Evolutionary conservation across 2,797 vertebrate species (phyloP).

Genomic region (Glyptemys insculpta): DNA sequence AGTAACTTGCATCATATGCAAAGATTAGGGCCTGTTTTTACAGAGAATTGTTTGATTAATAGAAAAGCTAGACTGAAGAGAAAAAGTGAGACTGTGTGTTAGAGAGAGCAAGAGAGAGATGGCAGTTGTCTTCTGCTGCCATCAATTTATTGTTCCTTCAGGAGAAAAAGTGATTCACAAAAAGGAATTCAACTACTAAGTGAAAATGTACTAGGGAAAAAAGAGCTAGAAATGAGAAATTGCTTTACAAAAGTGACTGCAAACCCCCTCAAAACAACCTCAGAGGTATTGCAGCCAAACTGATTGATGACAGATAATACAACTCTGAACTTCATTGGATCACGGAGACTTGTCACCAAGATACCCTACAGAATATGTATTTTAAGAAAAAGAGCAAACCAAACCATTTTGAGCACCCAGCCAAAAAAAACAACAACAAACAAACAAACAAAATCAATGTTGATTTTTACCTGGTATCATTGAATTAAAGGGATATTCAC

Average conservation of each 20-base stretch:
- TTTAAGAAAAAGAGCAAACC: background rate
- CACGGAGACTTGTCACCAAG: background rate
- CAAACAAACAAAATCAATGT: background rate
- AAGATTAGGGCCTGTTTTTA: background rate
- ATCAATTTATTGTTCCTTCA: background rate
- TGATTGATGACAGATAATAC: background rate
- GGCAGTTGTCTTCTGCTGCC: background rate
- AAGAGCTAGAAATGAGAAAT: background rate
- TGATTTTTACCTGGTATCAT: background rate
- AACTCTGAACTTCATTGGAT: background rate
- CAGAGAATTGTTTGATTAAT: conserved; percentile 7
- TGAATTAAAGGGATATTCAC: background rate
- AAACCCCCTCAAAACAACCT: background rate
- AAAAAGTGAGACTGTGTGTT: background rate
- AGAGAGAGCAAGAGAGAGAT: background rate
- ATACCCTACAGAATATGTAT: background rate
- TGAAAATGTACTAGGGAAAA: background rate
- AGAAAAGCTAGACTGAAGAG: background rate
- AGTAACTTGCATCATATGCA: background rate
- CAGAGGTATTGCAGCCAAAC: background rate
- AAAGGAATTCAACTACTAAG: background rate
- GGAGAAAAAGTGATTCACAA: background rate
- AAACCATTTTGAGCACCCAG: background rate
- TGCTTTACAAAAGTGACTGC: background rate
- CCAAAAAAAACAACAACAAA: background rate